Base-by-base conservation (phyloP, 2,888 invertebrate species). In the Colletes collaris region DNA sequence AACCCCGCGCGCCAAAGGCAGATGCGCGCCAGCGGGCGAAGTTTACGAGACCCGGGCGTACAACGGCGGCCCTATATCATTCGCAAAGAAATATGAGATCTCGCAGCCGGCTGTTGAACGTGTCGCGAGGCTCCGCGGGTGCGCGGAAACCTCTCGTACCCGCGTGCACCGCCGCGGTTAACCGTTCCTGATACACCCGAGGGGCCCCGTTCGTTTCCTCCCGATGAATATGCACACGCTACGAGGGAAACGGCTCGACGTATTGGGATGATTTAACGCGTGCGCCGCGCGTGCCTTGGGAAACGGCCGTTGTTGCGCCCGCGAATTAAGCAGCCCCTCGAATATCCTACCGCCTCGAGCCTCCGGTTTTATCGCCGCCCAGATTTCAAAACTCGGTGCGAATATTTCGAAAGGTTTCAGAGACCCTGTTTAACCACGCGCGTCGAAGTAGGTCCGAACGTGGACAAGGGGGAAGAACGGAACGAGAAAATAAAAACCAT, bases 21-120 rank as follows among this genome's bases (percentile, higher is more conserved):
- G 88, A 89, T 88, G 89, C 44, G 44, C 44, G 44, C 44, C 8
- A 46, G 44, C 8, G 85, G 83, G 83, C 86, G 83, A 86, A 88
- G 87, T 89, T 91, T 91, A 90, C 91, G 91, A 89, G 90, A 85
- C 87, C 87, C 81, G 50, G 78, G 84, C 76, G 84, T 85, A 83
- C 81, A 90, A 88, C 91, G 87, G 88, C 89, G 85, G 83, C 85
- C 86, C 90, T 91, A 89, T 91, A 90, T 91, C 91, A 91, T 91
- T 88, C 87, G 84, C 82, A 84, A 81, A 90, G 88, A 91, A 89
- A 89, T 90, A 91, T 87, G 87, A 85, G 88, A 87, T 81, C 86
- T 83, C 81, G 81, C 75, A 66, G 72, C 81, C 80, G 65, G 78
- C 65, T 71, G 66, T 71, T 82, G 76, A 82, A 83, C 79, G 75